Evolutionary conservation across 2,888 invertebrate genomes (phyloP).

Genomic region (Oasisia sp.): DNA sequence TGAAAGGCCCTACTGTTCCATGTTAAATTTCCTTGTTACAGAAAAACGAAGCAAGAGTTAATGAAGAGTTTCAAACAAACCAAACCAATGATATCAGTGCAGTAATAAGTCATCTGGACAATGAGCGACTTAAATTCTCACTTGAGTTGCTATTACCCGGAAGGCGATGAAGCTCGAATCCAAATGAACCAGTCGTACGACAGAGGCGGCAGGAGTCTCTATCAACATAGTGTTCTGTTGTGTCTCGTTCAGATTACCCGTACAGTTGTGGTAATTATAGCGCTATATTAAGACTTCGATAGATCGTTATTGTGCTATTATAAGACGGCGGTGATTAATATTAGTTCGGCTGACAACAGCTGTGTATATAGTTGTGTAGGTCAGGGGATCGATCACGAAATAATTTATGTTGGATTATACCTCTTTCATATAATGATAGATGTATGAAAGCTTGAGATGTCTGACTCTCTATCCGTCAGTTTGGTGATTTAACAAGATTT

Average conservation of each 20-base stretch:
- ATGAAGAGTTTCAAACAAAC: too few relatives aligned
- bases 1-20: neutral
- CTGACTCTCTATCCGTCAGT: too few relatives aligned
- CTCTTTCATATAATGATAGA: neutral
- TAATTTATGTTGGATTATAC: neutral
- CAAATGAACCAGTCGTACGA: neutral
- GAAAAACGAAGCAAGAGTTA: neutral
- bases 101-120: too few relatives aligned
- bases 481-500: too few relatives aligned
- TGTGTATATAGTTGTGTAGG: neutral
- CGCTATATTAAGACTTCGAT: neutral
- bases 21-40: neutral
- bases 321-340: neutral
- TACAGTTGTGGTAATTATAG: neutral
- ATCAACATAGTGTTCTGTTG: too few relatives aligned
- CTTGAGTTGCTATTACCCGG: too few relatives aligned
- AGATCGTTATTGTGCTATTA: neutral
- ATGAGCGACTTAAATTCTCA: too few relatives aligned
- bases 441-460: neutral
- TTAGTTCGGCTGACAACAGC: neutral
- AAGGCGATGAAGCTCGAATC: too few relatives aligned
- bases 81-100: neutral
- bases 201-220: neutral
- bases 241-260: neutral
- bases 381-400: neutral